Percentiles rank a stretch among this genome's conserved stretches.
Conservation (phyloP, 2,113 vertebrate genomes). For the Ochotona princeps region DNA sequence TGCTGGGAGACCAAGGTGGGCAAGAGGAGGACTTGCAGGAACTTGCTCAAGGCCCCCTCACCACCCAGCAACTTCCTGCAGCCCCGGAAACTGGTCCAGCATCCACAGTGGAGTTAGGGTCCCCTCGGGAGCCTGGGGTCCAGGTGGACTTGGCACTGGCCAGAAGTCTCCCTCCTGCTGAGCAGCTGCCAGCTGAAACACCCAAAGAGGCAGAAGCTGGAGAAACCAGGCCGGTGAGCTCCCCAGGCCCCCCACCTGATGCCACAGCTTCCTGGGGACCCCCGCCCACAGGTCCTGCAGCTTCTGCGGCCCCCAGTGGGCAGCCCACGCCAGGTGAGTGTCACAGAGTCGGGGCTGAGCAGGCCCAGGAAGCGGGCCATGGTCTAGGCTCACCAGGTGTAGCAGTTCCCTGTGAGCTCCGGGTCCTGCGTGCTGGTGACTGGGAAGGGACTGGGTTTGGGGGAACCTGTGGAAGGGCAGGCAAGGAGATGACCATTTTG, state of each 20-base stretch:
- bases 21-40: conserved; percentile 43
- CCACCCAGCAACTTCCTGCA: conserved; percentile 10
- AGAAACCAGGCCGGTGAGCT: not conserved
- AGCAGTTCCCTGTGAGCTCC: not conserved
- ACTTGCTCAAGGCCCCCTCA: conserved; percentile 24
- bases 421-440: not conserved
- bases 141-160: conserved; percentile 38
- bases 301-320: not conserved
- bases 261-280: not conserved
- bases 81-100: not conserved
- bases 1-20: not conserved
- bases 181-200: conserved; percentile 25
- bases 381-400: accelerated
- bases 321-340: conserved; percentile 79
- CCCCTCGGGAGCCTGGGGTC: conserved; percentile 24
- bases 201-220: conserved; percentile 10
- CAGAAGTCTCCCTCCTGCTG: conserved; percentile 63
- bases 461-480: not conserved
- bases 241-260: not conserved
- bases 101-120: not conserved
- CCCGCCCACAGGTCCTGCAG: not conserved
- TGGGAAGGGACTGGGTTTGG: not conserved
- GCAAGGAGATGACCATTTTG: not conserved
- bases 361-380: accelerated
- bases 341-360: not conserved